Base-by-base conservation (phyloP, 2,888 invertebrate species). In the Zhuqinia jingwanae region DNA sequence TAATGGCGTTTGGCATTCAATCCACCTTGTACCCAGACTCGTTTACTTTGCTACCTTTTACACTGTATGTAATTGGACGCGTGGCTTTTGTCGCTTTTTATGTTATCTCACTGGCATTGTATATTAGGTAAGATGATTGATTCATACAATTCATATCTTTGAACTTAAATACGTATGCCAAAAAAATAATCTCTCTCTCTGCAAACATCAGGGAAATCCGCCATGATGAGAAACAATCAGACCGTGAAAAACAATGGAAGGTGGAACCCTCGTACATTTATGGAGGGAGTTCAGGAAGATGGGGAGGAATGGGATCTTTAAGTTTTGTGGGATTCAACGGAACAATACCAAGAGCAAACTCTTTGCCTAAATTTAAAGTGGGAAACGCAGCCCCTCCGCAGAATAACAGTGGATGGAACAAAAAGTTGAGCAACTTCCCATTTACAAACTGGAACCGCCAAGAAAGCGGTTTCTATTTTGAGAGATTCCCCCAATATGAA, bases 381-480 rank as follows among this genome's bases (percentile, higher is more conserved):
- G 60, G 36, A 13, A 73, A 45, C 45, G 56, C 36, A 2, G 15
- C n/a, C 0, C 6, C 20, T 30, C 13, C 15, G 2, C 17, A 56
- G 8, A 47, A 25, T 11, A 22, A 15, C 42, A 75, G n/a, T 6
- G 36, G 56, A 1, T 76, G 83, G 76, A 83, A 83, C 15, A 83
- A 83, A 63, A 83, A 76, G 36, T 76, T 83, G 6, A 30, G n/a
- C 50, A 75, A 83, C 17, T 65, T 83, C 11, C 76, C 83, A 30
- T 83, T 83, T 25, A 17, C 83, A n/a, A 83, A 76, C 36, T 83
- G 83, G 83, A 76, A 76, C 13, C 30, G 65, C n/a, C 83, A 83
- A 65, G 75, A 83, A n/a, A 83, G 83, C 53, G 83, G 83, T 8
- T 83, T 83, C 13, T 83, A 83, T 30, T 83, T 83, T 65, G 83